Percentiles rank a stretch among this genome's conserved stretches.
phyloP scores from a whole-genome alignment of 2,888 invertebrate genomes.

The Taphrorychus bicolor region DNA sequence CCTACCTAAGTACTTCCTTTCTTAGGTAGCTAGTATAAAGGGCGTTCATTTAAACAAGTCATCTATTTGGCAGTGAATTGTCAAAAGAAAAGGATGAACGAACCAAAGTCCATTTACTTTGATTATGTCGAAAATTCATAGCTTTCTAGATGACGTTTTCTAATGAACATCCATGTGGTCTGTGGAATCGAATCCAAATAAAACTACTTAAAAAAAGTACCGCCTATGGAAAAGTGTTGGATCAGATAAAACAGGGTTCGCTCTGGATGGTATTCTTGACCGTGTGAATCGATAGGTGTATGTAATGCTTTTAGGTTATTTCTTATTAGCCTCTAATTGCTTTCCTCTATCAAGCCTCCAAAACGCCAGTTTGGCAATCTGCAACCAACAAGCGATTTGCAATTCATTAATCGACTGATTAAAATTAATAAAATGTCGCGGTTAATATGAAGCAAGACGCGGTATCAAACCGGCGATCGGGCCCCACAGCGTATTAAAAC shows the following conservation, averaged over 20 bases:
- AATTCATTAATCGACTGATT: slow-evolving; percentile 31
- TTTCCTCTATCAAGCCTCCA: neutral
- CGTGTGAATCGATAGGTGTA: slow-evolving; percentile 60
- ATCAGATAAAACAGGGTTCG: slow-evolving; percentile 57
- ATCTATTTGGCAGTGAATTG: too few relatives aligned
- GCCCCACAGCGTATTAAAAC: slow-evolving; percentile 22
- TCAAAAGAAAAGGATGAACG: too few relatives aligned
- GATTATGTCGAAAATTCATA: too few relatives aligned
- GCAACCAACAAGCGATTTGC: slow-evolving; percentile 24
- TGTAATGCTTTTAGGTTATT: neutral
- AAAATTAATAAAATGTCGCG: slow-evolving; percentile 37
- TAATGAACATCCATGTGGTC: neutral
- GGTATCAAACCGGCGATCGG: slow-evolving; percentile 1
- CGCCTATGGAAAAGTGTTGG: slow-evolving; percentile 49
- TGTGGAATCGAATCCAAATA: neutral
- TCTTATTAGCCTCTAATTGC: neutral
- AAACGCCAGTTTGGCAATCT: slow-evolving; percentile 5
- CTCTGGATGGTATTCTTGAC: slow-evolving; percentile 58
- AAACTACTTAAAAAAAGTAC: neutral
- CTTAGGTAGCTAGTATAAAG: too few relatives aligned
- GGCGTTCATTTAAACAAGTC: too few relatives aligned
- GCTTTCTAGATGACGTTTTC: too few relatives aligned
- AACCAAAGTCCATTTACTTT: too few relatives aligned
- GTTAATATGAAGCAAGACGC: slow-evolving; percentile 23
- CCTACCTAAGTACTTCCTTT: too few relatives aligned